These are phyloP conservation scores for Zaprionus africanus DNA, from an alignment of 1,140 invertebrate species.

Conservation along the genomic window DNA sequence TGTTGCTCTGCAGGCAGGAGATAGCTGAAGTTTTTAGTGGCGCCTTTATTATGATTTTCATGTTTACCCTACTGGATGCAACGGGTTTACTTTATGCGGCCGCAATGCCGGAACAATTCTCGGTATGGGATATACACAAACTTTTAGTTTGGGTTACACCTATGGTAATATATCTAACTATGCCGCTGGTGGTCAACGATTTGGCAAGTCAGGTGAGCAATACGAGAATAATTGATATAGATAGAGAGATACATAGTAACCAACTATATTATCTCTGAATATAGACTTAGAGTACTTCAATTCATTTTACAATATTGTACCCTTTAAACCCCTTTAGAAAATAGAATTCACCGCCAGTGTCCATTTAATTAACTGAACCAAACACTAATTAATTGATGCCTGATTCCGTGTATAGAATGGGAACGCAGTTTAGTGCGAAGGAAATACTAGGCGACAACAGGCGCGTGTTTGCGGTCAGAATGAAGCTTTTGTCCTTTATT, in stretches of 20 bases:
- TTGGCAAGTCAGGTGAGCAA: slow-evolving; percentile 16
- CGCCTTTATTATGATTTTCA: slow-evolving; percentile 1
- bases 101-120: neutral
- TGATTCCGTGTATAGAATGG: neutral
- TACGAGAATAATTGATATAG: no score
- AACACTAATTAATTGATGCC: neutral
- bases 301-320: no score
- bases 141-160: slow-evolving; percentile 9
- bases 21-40: slow-evolving; percentile 22
- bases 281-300: no score
- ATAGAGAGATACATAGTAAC: no score
- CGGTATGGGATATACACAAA: neutral
- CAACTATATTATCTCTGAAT: no score
- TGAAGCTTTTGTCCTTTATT: slow-evolving; percentile 21
- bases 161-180: neutral
- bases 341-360: no score
- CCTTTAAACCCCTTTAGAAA: no score
- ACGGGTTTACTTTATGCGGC: slow-evolving; percentile 7
- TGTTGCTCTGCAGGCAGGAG: slow-evolving; percentile 21
- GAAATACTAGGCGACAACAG: neutral
- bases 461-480: neutral
- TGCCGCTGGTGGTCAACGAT: slow-evolving; percentile 26
- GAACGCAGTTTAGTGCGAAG: neutral
- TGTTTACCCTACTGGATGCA: slow-evolving; percentile 14
- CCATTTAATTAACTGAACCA: no score